phyloP scores from a whole-genome alignment of 92 coral and sea anemone genomes.

The Diadumene lineata region DNA sequence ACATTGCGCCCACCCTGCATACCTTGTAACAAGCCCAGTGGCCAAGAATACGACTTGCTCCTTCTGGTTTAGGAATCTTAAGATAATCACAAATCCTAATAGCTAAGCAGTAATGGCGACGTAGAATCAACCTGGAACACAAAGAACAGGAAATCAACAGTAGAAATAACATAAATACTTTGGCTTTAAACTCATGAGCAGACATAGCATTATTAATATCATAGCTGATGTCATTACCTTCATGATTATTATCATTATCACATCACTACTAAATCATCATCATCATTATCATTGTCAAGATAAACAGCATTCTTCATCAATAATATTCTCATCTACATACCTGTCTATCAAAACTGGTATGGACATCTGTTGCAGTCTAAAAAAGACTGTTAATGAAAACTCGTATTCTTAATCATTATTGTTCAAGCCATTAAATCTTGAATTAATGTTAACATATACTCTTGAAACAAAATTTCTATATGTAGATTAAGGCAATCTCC shows the following conservation, averaged over 20 bases:
- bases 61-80: constrained; percentile 92
- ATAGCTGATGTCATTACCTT: too few relatives aligned
- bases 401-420: neutral
- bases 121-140: constrained; percentile 68
- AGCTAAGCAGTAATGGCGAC: constrained; percentile 91
- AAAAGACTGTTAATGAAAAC: constrained; percentile 37
- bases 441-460: too few relatives aligned
- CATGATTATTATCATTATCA: too few relatives aligned
- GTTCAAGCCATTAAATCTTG: neutral
- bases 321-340: constrained; percentile 26
- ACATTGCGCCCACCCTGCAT: neutral
- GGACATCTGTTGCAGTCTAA: constrained; percentile 81
- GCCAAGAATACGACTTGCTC: constrained; percentile 96
- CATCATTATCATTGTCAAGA: neutral
- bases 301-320: too few relatives aligned
- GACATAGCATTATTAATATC: too few relatives aligned
- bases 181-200: too few relatives aligned
- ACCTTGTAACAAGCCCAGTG: constrained; percentile 99
- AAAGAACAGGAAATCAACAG: too few relatives aligned
- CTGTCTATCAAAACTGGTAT: constrained; percentile 89
- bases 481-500: too few relatives aligned
- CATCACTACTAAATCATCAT: neutral
- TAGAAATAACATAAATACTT: too few relatives aligned
- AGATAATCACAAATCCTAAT: constrained; percentile 92
- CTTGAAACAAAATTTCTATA: too few relatives aligned